Conservation (phyloP, 2,797 vertebrate genomes). For the Thripadectes ignobilis region DNA sequence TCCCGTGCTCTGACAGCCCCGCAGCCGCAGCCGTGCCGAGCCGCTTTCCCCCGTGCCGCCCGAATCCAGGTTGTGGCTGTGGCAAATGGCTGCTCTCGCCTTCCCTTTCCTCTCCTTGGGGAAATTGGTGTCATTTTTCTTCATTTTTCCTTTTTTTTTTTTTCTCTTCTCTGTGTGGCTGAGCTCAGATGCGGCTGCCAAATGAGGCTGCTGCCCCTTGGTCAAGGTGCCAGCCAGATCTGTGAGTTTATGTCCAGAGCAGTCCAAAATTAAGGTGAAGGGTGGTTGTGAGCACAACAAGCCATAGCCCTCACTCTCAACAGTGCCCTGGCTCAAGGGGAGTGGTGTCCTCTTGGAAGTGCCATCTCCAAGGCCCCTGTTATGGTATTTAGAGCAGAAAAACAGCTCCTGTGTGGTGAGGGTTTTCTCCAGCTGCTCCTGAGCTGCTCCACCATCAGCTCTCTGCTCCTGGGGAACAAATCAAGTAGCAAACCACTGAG, state of each 20-base stretch:
- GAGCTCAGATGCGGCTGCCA: not conserved
- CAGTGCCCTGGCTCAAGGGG: not conserved
- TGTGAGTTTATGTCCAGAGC: not conserved
- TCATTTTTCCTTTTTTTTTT: no score
- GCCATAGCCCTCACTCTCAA: accelerated
- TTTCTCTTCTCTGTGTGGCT: not conserved
- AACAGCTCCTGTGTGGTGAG: not conserved
- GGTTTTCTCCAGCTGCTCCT: not conserved
- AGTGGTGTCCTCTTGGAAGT: accelerated
- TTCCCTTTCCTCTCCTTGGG: not conserved
- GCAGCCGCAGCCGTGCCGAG: not conserved
- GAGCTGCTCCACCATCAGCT: not conserved
- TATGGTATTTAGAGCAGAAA: not conserved
- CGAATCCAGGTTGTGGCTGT: not conserved
- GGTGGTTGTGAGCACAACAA: accelerated
- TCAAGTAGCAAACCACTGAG: conserved; percentile 36
- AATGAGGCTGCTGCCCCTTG: accelerated
- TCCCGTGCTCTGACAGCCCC: not conserved
- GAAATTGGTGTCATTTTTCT: not conserved
- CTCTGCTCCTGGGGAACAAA: not conserved
- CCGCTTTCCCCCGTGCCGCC: not conserved
- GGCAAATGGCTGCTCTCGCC: not conserved
- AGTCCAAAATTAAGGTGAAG: not conserved
- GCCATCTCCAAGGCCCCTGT: not conserved
- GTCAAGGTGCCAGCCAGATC: not conserved